Conservation (phyloP, 2,113 vertebrate species). For the Meriones unguiculatus region DNA sequence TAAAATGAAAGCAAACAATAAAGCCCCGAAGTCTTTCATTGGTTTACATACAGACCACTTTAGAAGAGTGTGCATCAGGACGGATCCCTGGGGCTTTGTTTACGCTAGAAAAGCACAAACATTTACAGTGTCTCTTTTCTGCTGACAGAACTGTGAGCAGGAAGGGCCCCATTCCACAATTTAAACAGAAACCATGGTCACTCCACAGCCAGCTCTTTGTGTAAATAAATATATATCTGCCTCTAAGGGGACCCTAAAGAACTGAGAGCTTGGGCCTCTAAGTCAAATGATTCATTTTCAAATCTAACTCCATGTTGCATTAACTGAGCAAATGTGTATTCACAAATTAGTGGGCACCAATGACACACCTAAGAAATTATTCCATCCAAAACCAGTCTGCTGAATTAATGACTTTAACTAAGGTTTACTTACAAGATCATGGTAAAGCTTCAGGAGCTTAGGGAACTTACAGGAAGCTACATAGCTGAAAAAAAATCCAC, state of each 20-base stretch:
- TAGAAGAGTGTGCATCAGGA: not conserved
- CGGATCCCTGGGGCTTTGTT: not conserved
- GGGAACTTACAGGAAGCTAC: not conserved
- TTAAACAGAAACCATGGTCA: not conserved
- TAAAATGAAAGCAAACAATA: constrained; percentile 16
- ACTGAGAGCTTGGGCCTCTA: not conserved
- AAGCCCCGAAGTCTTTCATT: not conserved
- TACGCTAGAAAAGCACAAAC: not conserved
- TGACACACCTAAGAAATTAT: not conserved
- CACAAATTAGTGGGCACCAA: not conserved
- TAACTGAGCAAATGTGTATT: not conserved
- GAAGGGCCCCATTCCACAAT: not conserved
- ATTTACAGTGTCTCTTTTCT: constrained; percentile 23
- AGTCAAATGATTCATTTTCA: not conserved
- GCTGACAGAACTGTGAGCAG: not conserved
- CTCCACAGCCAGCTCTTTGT: not conserved
- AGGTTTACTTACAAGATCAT: too few relatives aligned
- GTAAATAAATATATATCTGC: not conserved
- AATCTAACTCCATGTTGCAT: not conserved
- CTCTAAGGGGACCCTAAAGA: not conserved
- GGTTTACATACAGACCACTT: not conserved
- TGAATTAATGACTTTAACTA: not conserved
- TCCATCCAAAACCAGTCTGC: not conserved
- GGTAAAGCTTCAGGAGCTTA: not conserved
- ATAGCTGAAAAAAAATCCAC: not conserved